Base-by-base conservation (phyloP, 53 echinoderm and acorn worm genomes). In the Luidia sarsii region DNA sequence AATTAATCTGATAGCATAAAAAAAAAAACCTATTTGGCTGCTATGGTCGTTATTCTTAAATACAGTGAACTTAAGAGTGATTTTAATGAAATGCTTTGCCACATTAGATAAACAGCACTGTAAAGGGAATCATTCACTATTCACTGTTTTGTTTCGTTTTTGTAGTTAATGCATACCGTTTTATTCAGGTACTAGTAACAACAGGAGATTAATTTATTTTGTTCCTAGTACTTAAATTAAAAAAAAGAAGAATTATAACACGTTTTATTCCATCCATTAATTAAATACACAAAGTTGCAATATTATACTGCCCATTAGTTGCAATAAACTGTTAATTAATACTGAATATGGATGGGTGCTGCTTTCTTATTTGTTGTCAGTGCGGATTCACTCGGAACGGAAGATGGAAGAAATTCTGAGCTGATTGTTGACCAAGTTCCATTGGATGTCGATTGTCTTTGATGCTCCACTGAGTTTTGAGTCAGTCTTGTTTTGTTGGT, bases 231-330 rank as follows among this genome's bases (percentile, higher is more conserved):
- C 60, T 77, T 74, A 57, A 69, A 66, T 10, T 10, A 52, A 52
- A 52, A 15, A 18, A 20, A 52, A 15, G 4, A 52, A 23, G 13
- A 21, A 64, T 4, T 37, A 38, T 37, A 35, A 38, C 39, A 37
- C 64, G 4, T 50, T 50, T 27, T 43, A 77, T 77, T 77, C 77
- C 77, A 77, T 77, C 77, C 77, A 77, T 77, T 75, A 75, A 75
- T 75, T 75, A 60, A 75, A 30, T 41, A 43, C 61, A 77, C 77
- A 43, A 45, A 37, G 61, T 77, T 77, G 77, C 77, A 77, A 77
- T 77, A 77, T 77, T 77, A 77, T 77, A 77, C 77, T 77, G 77
- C 77, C 77, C 59, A 59, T 60, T 77, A 77, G 77, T 77, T 77
- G 77, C 77, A 77, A 77, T 77, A 77, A 77, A 77, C 77, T 77